phyloP scores from a whole-genome alignment of 2,113 vertebrate genomes.

The Formicarius rufipectus region DNA sequence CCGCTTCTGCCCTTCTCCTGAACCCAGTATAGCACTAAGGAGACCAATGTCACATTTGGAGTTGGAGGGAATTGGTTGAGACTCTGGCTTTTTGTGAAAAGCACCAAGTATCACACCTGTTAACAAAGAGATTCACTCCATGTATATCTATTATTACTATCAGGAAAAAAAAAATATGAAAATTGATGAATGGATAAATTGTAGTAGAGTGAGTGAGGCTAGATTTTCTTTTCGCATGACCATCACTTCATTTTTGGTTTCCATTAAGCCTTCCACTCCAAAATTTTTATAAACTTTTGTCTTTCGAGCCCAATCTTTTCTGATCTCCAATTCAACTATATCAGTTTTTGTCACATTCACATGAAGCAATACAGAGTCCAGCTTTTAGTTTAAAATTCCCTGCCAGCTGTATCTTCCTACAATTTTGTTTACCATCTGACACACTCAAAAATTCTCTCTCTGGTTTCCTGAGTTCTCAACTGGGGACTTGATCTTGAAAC shows the following conservation, averaged over 20 bases:
- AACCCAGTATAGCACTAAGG: not conserved
- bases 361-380: not conserved
- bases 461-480: not conserved
- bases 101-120: not conserved
- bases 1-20: not conserved
- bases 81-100: not conserved
- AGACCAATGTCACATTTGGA: not conserved
- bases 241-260: not conserved
- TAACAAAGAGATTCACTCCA: not conserved
- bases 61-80: not conserved
- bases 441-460: not conserved
- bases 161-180: not conserved
- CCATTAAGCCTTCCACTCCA: not conserved
- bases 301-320: not conserved
- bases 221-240: not conserved
- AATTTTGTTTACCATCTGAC: not conserved
- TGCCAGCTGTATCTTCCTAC: not conserved
- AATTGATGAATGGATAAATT: not conserved
- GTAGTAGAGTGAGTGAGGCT: not conserved
- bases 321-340: not conserved
- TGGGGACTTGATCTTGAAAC: constrained; percentile 4
- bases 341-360: not conserved
- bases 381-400: not conserved
- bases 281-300: not conserved
- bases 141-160: not conserved